Conservation (phyloP, 1,140 invertebrate species). For the Euglossa dilemma region DNA sequence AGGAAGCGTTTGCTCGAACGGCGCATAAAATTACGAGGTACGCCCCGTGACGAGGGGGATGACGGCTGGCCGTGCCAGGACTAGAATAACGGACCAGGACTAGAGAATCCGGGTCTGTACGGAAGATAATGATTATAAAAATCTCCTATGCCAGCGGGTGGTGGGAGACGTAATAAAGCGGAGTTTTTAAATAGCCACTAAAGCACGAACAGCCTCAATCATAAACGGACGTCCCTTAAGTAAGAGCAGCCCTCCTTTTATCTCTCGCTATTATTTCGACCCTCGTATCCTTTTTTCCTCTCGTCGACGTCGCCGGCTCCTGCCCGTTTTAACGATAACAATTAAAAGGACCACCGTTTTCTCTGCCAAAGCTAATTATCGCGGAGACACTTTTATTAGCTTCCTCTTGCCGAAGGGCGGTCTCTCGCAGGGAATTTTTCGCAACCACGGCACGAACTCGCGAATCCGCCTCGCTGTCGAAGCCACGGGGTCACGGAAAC, state of each 20-base stretch:
- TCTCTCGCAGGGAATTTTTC: constrained; percentile 25
- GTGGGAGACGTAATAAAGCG: constrained; percentile 69
- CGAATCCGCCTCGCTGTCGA: too few species aligned
- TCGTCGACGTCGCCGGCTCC: constrained; percentile 32
- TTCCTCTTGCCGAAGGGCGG: constrained; percentile 38
- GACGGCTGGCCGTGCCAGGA: neutral
- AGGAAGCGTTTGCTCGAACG: neutral
- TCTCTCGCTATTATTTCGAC: constrained; percentile 74
- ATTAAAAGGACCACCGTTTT: constrained; percentile 71
- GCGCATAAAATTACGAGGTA: constrained; percentile 28
- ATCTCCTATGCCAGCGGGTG: constrained; percentile 58
- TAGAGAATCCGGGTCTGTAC: constrained; percentile 49
- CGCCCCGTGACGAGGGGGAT: neutral
- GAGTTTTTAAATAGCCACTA: constrained; percentile 74
- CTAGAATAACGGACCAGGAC: constrained; percentile 9
- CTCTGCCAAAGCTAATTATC: constrained; percentile 75
- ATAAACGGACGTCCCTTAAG: constrained; percentile 74
- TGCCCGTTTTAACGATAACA: constrained; percentile 75
- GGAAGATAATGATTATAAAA: constrained; percentile 63
- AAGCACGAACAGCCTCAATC: constrained; percentile 70
- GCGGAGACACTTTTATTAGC: constrained; percentile 71
- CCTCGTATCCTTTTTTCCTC: constrained; percentile 45
- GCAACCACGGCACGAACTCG: constrained; percentile 28
- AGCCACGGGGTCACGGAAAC: neutral
- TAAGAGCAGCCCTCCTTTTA: constrained; percentile 71